Percentiles rank a stretch among this genome's conserved stretches.
Conservation (phyloP, 2,888 invertebrate species). For the Lottia gigantea region DNA sequence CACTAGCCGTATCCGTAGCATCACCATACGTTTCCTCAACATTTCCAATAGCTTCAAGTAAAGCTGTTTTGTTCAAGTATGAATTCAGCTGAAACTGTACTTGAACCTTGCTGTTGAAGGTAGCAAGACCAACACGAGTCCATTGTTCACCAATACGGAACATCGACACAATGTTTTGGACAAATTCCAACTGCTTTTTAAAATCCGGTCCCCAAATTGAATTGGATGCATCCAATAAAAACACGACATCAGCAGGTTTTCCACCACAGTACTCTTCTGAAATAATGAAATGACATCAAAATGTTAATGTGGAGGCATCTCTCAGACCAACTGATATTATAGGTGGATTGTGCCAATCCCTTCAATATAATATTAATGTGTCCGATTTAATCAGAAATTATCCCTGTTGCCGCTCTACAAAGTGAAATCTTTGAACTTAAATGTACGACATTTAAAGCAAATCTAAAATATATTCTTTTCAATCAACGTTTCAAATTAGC, state of each 20-base stretch:
- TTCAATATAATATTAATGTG: too few species aligned
- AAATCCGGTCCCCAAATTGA: constrained; percentile 62
- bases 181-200: constrained; percentile 52
- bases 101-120: constrained; percentile 44
- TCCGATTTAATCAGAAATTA: too few species aligned
- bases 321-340: too few species aligned
- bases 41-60: constrained; percentile 37
- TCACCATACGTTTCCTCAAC: constrained; percentile 41
- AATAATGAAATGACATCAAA: not conserved
- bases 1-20: constrained; percentile 46
- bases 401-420: too few species aligned
- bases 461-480: too few species aligned
- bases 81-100: constrained; percentile 46
- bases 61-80: constrained; percentile 32
- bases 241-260: constrained; percentile 51
- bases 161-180: constrained; percentile 52
- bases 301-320: too few species aligned
- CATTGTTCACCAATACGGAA: constrained; percentile 51
- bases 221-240: constrained; percentile 52
- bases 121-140: constrained; percentile 58
- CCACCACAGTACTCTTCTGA: constrained; percentile 21
- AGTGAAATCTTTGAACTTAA: too few species aligned
- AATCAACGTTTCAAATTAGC: too few species aligned
- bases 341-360: too few species aligned
- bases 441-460: too few species aligned